Evolutionary conservation across 1,140 invertebrate species (phyloP).

Genomic region (Drosophila melanogaster): DNA sequence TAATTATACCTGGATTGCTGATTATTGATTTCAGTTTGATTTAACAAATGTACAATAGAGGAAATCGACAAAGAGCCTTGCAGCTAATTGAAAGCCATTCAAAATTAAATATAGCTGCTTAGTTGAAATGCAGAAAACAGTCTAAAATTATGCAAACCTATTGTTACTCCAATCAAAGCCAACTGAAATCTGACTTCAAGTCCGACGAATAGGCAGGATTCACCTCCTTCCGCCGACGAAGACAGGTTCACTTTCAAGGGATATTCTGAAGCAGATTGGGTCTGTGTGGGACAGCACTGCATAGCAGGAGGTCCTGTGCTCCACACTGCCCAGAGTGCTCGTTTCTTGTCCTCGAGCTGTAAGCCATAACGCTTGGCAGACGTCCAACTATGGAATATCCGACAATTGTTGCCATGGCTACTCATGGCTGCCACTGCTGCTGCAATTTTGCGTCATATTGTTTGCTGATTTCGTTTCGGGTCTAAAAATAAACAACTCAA

Average conservation of each 20-base stretch:
- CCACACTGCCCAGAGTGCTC: neutral
- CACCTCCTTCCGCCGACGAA: neutral
- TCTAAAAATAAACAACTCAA: constrained; percentile 66
- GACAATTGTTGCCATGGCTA: constrained; percentile 53
- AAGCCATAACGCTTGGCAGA: constrained; percentile 60
- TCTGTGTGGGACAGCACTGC: constrained; percentile 17
- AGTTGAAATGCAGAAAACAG: neutral
- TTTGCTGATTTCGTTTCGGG: constrained; percentile 72
- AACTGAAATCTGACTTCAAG: neutral
- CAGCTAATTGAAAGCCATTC: too few species aligned
- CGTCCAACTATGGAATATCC: constrained; percentile 57
- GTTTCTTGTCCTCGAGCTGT: constrained; percentile 17
- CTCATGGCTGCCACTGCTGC: constrained; percentile 41
- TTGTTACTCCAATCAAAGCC: constrained; percentile 8
- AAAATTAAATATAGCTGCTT: neutral
- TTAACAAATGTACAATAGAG: neutral
- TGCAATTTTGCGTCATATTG: constrained; percentile 78
- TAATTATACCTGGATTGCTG: neutral
- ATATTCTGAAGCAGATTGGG: constrained; percentile 17
- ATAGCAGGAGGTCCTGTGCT: constrained; percentile 12
- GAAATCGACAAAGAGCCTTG: neutral
- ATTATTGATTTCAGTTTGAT: neutral
- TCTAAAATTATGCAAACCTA: neutral
- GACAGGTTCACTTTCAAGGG: constrained; percentile 38
- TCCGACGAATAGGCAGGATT: neutral